Evolutionary conservation across 1,140 invertebrate genomes (phyloP).

Genomic region (Trinorchestia longiramus): DNA sequence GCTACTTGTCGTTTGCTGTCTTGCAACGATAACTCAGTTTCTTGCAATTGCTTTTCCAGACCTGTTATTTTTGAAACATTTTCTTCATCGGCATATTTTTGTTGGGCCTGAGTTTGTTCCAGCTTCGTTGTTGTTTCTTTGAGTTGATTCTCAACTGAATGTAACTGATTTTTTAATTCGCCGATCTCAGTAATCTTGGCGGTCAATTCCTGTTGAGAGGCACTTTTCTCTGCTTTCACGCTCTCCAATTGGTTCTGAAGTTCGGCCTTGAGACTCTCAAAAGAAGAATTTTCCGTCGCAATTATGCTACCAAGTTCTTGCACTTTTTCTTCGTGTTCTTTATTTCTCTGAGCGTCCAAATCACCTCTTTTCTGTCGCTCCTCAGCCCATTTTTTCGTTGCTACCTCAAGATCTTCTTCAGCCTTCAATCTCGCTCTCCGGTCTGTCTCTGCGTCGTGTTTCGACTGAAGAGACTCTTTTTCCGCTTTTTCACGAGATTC

Average conservation of each 20-base stretch:
- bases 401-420: neutral
- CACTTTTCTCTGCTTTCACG: neutral
- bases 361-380: neutral
- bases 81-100: neutral
- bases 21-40: neutral
- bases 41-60: neutral
- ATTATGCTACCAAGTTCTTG: neutral
- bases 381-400: neutral
- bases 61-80: neutral
- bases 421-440: neutral
- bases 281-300: neutral
- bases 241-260: neutral
- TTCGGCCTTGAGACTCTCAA: neutral
- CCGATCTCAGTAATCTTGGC: neutral
- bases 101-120: neutral
- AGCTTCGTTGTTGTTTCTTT: neutral
- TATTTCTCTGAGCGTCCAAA: neutral
- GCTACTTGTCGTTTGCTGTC: neutral
- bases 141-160: neutral
- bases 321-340: neutral
- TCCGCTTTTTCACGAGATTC: conserved; percentile 37
- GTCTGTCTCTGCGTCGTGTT: conserved; percentile 16
- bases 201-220: neutral
- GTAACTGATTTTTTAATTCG: neutral
- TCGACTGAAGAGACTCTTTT: conserved; percentile 17